Evolutionary conservation across 2,113 vertebrate species (phyloP).

Genomic region (Epinephelus cyanopodus): DNA sequence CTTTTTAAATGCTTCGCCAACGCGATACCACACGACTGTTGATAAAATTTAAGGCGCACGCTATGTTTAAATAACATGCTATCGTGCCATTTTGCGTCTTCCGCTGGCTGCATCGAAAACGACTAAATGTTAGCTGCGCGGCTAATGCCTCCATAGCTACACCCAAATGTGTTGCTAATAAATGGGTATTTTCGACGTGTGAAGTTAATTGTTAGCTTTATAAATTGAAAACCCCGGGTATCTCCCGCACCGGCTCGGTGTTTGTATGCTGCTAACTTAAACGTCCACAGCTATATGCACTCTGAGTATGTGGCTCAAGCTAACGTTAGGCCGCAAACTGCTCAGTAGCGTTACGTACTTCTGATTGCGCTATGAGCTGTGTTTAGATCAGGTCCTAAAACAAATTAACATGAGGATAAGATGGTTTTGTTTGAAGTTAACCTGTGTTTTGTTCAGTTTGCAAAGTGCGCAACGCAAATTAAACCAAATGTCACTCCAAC

Average conservation of each 20-base stretch:
- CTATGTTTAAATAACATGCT: no score
- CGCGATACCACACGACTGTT: accelerated
- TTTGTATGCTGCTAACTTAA: not conserved
- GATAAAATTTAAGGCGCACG: accelerated
- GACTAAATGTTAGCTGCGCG: constrained; percentile 57
- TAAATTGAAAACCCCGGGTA: not conserved
- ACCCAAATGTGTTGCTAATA: not conserved
- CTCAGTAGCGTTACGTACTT: not conserved
- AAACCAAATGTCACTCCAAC: not conserved
- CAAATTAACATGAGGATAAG: no score
- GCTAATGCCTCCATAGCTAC: constrained; percentile 7
- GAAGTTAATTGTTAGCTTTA: accelerated
- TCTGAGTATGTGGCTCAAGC: not conserved
- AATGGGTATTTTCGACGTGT: accelerated
- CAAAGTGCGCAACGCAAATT: not conserved
- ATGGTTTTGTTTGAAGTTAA: not conserved
- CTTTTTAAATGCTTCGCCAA: accelerated
- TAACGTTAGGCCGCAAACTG: constrained; percentile 63
- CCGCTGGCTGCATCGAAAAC: constrained; percentile 28
- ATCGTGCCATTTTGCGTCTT: not conserved
- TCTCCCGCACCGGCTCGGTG: not conserved
- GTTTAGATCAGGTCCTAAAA: accelerated
- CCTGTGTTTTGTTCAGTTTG: not conserved
- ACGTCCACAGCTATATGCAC: no score
- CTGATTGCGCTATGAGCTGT: accelerated